Evolutionary conservation across 2,888 invertebrate genomes (phyloP), one percentile per base, ranked within the genome.

Genomic region (Leptinotarsa haldemani): DNA sequence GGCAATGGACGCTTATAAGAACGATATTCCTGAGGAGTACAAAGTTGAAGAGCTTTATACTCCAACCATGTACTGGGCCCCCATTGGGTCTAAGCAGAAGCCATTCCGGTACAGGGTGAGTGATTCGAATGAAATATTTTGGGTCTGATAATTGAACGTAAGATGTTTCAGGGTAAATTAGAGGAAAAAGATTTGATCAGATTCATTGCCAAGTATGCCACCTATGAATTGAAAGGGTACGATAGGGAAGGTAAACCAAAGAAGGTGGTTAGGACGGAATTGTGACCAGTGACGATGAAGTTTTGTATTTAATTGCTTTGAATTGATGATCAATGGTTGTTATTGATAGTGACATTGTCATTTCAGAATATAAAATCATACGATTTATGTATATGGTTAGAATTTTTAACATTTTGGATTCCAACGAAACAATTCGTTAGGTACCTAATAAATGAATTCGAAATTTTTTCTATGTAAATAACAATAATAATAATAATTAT

Each of bases 141-240:
- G 18, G 18, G 9, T 56, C 20, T 56, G 25, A 12, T 13, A 15
- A 25, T 22, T 16, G 22, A 20, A 56, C 20, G 15, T 22, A 15
- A 20, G 1, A 56, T 56, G 12, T 56, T 56, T 20, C 56, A 56
- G 56, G 56, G 56, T 20, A 4, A 22, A 56, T 13, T 56, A 18
- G 22, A 15, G 56, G 25, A 22, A 15, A 22, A 22, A 56, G 18
- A 18, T 15, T 22, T 15, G 56, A 56, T 56, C 3, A 56, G 22
- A 22, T 56, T 56, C 56, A 56, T 56, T 22, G 56, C 56, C 22
- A 56, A 56, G 22, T 56, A 56, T 22, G 56, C 56, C 2, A 56
- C 56, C 56, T 56, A 22, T 22, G 56, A 56, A 13, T 22, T 56
- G 56, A 56, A 56, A 22, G 13, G 56, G 18, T 56, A 13, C 22